Conservation (phyloP, 1,140 invertebrate species). For the Hormaphis cornu region DNA sequence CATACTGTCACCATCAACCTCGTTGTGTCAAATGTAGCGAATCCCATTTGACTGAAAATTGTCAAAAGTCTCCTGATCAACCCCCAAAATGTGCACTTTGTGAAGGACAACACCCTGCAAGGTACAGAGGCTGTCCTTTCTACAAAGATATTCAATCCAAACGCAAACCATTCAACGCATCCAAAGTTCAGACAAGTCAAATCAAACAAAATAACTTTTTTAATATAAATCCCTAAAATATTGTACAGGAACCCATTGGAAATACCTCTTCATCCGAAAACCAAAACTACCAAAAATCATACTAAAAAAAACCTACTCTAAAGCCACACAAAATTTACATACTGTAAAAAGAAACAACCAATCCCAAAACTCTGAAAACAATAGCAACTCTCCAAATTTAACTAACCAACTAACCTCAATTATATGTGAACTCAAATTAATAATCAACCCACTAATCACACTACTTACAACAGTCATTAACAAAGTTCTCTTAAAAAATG, state of each 20-base stretch:
- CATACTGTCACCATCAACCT: constrained; percentile 37
- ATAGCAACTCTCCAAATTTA: no score
- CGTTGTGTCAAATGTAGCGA: constrained; percentile 40
- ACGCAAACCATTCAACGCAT: neutral
- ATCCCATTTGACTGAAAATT: neutral
- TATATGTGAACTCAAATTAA: neutral
- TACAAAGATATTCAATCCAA: neutral
- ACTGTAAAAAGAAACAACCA: neutral
- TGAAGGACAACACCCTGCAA: neutral
- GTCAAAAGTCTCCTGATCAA: neutral
- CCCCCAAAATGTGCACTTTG: neutral
- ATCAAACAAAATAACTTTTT: neutral
- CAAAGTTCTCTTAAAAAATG: neutral
- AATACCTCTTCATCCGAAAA: neutral
- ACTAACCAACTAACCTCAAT: neutral
- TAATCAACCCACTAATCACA: no score
- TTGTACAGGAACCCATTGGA: neutral
- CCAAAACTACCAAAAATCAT: neutral
- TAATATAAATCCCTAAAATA: neutral
- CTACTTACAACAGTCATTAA: neutral
- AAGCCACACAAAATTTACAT: neutral
- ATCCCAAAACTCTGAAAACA: no score
- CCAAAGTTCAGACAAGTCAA: no score
- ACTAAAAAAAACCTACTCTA: neutral
- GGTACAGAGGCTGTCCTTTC: neutral